Evolutionary conservation across 1,140 invertebrate species (phyloP).

Genomic region (Euwallacea similis): DNA sequence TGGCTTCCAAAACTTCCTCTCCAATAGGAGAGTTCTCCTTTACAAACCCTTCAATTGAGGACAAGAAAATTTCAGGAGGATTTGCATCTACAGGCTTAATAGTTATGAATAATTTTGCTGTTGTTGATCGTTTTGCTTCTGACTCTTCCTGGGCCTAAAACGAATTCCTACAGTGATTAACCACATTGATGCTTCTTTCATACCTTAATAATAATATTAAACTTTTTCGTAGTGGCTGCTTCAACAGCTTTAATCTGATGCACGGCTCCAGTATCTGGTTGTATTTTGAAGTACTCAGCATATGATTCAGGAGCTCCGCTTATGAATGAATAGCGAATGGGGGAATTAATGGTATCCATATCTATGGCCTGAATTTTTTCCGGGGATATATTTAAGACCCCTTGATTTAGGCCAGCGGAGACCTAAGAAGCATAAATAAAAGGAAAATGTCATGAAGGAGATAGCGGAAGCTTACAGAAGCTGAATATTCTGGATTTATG

Average conservation of each 20-base stretch:
- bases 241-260: conserved; percentile 80
- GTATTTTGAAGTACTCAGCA: conserved; percentile 81
- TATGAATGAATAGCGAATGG: conserved; percentile 78
- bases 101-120: conserved; percentile 77
- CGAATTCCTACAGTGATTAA: not conserved
- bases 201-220: conserved; percentile 72
- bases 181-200: conserved; percentile 1
- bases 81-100: conserved; percentile 83
- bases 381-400: conserved; percentile 79
- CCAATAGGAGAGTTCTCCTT: conserved; percentile 84
- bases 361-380: conserved; percentile 87
- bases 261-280: conserved; percentile 75
- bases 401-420: conserved; percentile 77
- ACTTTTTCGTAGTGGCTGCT: conserved; percentile 67
- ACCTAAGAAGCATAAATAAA: conserved; percentile 61
- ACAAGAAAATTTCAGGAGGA: conserved; percentile 75
- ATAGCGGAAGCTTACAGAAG: conserved; percentile 59
- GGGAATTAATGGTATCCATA: conserved; percentile 82
- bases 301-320: conserved; percentile 76
- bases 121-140: conserved; percentile 74
- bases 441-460: conserved; percentile 64
- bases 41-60: conserved; percentile 74
- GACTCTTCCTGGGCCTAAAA: conserved; percentile 78
- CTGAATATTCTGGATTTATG: conserved; percentile 79
- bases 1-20: conserved; percentile 72